Base-by-base conservation (phyloP, 2,113 vertebrate species). In the Neogobius melanostomus region DNA sequence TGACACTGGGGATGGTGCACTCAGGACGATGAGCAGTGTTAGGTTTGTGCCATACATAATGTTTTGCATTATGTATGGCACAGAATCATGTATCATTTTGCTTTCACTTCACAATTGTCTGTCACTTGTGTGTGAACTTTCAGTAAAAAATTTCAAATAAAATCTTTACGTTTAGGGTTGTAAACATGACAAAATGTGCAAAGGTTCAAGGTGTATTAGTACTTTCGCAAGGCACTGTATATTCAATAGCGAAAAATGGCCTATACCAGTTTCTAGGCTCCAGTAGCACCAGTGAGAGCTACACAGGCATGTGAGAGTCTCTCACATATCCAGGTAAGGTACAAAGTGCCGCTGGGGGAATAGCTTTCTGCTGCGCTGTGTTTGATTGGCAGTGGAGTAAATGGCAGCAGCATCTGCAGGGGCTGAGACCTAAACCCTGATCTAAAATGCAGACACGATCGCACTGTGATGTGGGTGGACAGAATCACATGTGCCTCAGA, bases 381-480 rank as follows among this genome's bases (percentile, higher is more conserved):
- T 86, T 82, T 91, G 88, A 90, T 87, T 91, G 90, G 82, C 90
- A 90, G 88, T 77, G 77, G 84, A 85, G 82, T 72, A 90, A 90
- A 90, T 87, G 88, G 84, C 88, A 85, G 49, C 66, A 66, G 71
- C 81, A 80, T 90, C 88, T 85, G 76, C 68, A 90, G 88, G 84
- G 82, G 65, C 69, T 84, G 43, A 68, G 68, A 79, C 88, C 74
- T 70, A 71, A 21, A 81, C 47, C 65, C 70, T 66, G 69, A 76
- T 83, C 51, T 76, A 71, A 85, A 83, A 80, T 65, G 21, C 69
- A 75, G 51, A 68, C 54, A 64, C 21, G 21, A 36, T n/a, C 59
- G 72, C 66, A 64, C n/a, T 7, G 64, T 67, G 44, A 61, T 66
- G 36, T 1, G 60, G 64, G 64, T 0, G 11, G 21, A 46, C 12